phyloP scores from a whole-genome alignment of 2,113 vertebrate genomes.

The Syngnathus typhle region DNA sequence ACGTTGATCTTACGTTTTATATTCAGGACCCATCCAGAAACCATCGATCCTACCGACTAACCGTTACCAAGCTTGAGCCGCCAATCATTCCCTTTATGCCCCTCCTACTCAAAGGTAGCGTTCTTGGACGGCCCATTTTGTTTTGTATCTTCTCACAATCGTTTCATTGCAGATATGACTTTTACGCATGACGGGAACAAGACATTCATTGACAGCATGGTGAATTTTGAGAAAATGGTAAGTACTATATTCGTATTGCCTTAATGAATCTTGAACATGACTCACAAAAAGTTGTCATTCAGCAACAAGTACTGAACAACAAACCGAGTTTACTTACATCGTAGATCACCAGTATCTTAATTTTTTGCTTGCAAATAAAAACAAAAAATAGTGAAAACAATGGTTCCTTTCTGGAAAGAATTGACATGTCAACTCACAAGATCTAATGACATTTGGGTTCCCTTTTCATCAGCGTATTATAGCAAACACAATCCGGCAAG shows the following conservation, averaged over 20 bases:
- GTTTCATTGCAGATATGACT: slow-evolving; percentile 84
- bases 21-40: slow-evolving; percentile 93
- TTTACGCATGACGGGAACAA: slow-evolving; percentile 98
- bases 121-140: not conserved
- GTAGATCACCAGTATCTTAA: too few species aligned
- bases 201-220: slow-evolving; percentile 88
- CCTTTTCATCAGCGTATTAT: slow-evolving; percentile 83
- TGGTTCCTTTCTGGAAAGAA: too few species aligned
- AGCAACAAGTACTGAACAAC: too few species aligned
- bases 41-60: slow-evolving; percentile 89
- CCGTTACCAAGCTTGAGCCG: slow-evolving; percentile 92
- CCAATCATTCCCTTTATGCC: slow-evolving; percentile 98
- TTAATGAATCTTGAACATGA: not conserved
- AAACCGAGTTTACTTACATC: too few species aligned
- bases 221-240: slow-evolving; percentile 99
- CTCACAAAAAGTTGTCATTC: too few species aligned
- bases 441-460: not conserved
- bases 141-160: not conserved
- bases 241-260: slow-evolving; percentile 21
- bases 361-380: too few species aligned
- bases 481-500: slow-evolving; percentile 87
- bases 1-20: slow-evolving; percentile 5
- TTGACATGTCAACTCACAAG: not conserved
- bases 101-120: slow-evolving; percentile 92
- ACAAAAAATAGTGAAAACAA: too few species aligned